A percentile compares a stretch with the other conserved stretches of the same genome.
phyloP scores from a whole-genome alignment of 2,888 invertebrate genomes.

The Gari tellinella region DNA sequence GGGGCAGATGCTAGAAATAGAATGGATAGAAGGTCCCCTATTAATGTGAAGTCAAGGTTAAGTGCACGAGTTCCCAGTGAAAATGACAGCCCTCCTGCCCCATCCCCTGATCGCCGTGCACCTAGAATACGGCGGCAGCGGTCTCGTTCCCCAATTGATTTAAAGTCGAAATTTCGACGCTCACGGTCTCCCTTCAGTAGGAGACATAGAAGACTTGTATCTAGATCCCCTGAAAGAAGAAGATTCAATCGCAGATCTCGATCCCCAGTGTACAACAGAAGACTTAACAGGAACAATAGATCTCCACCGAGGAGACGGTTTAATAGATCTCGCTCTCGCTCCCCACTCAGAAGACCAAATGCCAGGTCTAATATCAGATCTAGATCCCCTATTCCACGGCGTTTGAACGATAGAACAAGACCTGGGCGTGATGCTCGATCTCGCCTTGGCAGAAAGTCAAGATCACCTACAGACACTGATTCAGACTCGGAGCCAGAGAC shows the following conservation, averaged over 20 bases:
- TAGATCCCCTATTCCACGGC: constrained; percentile 16
- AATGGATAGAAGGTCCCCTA: constrained; percentile 20
- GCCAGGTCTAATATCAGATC: constrained; percentile 8
- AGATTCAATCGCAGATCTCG: constrained; percentile 19
- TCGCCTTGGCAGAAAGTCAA: constrained; percentile 47
- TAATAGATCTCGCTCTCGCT: constrained; percentile 43
- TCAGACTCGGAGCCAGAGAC: constrained; percentile 31
- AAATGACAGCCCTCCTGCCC: constrained; percentile 16
- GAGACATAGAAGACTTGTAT: constrained; percentile 9
- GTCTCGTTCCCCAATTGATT: constrained; percentile 35
- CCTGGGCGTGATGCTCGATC: constrained; percentile 44
- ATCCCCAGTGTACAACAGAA: constrained; percentile 34
- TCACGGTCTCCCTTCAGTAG: constrained; percentile 24
- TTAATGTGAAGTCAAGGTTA: constrained; percentile 47
- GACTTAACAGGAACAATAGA: background rate
- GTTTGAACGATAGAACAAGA: constrained; percentile 16
- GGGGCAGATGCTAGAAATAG: constrained; percentile 6
- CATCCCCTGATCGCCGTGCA: constrained; percentile 7
- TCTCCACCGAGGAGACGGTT: constrained; percentile 27
- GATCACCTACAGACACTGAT: constrained; percentile 50
- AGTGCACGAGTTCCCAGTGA: constrained; percentile 42
- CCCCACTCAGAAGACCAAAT: constrained; percentile 10
- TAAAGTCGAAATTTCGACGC: constrained; percentile 7
- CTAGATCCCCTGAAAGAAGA: constrained; percentile 35
- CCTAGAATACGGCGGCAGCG: constrained; percentile 21